phyloP scores from a whole-genome alignment of 2,113 vertebrate species.

The Labrus mixtus region DNA sequence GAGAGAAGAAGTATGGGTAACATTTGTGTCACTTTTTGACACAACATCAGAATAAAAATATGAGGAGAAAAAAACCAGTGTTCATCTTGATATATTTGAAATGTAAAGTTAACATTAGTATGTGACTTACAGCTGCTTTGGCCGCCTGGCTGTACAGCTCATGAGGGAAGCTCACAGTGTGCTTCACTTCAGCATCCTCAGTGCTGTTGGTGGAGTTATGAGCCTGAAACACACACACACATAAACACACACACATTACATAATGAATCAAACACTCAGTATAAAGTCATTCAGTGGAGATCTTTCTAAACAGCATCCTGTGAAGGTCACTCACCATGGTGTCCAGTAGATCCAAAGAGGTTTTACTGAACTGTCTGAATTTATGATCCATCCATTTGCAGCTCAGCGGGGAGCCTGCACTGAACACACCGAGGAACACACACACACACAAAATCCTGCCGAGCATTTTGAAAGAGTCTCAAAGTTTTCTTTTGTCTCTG shows the following conservation, averaged over 20 bases:
- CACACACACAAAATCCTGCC: constrained; percentile 39
- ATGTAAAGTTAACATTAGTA: neutral
- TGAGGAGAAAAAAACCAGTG: too few species aligned
- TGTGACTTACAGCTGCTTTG: constrained; percentile 56
- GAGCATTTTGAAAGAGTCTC: constrained; percentile 35
- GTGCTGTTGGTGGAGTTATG: constrained; percentile 55
- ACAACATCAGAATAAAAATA: too few species aligned
- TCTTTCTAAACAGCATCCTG: neutral
- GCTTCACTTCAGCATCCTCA: constrained; percentile 2
- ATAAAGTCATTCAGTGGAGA: neutral
- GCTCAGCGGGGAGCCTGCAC: constrained; percentile 40
- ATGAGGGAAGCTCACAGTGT: constrained; percentile 48
- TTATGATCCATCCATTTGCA: constrained; percentile 74
- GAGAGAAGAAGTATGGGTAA: too few species aligned
- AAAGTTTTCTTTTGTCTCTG: neutral
- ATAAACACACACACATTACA: constrained; percentile 5
- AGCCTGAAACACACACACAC: constrained; percentile 49
- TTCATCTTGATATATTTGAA: neutral
- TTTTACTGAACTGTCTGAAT: constrained; percentile 56
- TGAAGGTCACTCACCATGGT: constrained; percentile 63
- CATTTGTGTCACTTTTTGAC: too few species aligned
- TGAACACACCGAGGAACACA: constrained; percentile 43
- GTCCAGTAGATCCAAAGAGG: constrained; percentile 39
- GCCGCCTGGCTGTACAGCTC: constrained; percentile 40
- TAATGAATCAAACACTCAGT: neutral